Conservation (phyloP, 1,140 invertebrate genomes). For the Neomicropteryx cornuta region DNA sequence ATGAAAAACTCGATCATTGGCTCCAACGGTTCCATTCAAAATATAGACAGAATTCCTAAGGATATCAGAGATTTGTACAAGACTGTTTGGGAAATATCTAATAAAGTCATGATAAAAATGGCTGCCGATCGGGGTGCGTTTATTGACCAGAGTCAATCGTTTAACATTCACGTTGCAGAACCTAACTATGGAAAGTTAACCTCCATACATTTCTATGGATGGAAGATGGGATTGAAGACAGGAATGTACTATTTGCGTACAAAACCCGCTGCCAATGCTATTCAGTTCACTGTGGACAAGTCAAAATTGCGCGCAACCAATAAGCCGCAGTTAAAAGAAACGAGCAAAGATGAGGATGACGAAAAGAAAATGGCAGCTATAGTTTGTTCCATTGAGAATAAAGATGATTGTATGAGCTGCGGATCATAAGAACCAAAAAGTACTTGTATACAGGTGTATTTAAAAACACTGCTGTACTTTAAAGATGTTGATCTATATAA, state of each 20-base stretch:
- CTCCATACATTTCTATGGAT: conserved; percentile 97
- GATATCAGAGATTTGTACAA: conserved; percentile 89
- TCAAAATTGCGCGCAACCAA: conserved; percentile 51
- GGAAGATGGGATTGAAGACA: conserved; percentile 94
- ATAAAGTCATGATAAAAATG: conserved; percentile 93
- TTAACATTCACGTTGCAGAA: conserved; percentile 94
- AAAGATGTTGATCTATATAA: no score
- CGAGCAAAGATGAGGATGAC: conserved; percentile 29
- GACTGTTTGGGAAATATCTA: conserved; percentile 98
- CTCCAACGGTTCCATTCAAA: conserved; percentile 88
- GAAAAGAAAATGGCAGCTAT: conserved; percentile 64
- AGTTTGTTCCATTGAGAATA: conserved; percentile 81
- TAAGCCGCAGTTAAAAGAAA: no score
- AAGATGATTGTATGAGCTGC: conserved; percentile 80
- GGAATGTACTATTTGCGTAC: conserved; percentile 99
- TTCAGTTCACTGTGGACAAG: conserved; percentile 98
- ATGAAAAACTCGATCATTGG: conserved; percentile 94
- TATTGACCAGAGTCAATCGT: conserved; percentile 97
- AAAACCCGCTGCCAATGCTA: conserved; percentile 90
- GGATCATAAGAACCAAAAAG: conserved; percentile 42
- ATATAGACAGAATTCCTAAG: conserved; percentile 78
- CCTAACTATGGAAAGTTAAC: conserved; percentile 89
- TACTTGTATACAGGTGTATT: no score
- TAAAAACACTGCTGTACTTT: no score
- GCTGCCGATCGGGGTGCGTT: conserved; percentile 95